phyloP scores from a whole-genome alignment of 2,113 vertebrate genomes.

The cat (Felis catus) region F.catus_Fca126_mat1.0 CM031420.1:138093501-138094000 shows the following conservation, averaged over 20 bases:
- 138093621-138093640: not conserved
- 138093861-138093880: not conserved
- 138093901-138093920: not conserved
- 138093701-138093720: not conserved
- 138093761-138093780: not conserved
- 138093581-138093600: not conserved
- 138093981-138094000: not conserved
- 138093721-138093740: not conserved
- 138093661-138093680: not conserved
- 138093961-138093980: not conserved
- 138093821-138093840: not conserved
- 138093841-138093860: not conserved
- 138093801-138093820: not conserved
- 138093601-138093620: not conserved
- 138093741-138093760: not conserved
- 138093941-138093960: not conserved
- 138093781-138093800: not conserved
- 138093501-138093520: not conserved
- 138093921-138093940: not conserved
- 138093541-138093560: constrained; percentile 42
- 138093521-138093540: constrained; percentile 58
- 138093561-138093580: not conserved
- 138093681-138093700: not conserved
- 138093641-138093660: not conserved
- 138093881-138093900: not conserved